Base-by-base conservation (phyloP, 2,113 vertebrate genomes). In the Callopanchax toddi region DNA sequence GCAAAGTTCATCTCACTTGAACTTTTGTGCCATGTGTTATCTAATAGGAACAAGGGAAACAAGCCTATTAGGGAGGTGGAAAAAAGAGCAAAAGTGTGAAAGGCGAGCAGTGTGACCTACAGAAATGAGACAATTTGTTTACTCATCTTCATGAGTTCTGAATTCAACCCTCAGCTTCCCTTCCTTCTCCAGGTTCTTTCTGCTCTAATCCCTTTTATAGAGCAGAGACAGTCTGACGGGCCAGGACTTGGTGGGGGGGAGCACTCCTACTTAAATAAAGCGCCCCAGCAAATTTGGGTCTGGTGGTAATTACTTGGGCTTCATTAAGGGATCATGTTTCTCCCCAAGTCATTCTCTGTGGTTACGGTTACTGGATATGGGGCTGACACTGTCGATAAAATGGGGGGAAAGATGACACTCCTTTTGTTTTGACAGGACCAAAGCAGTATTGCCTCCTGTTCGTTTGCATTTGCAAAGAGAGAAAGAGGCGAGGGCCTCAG, bases 361-460 rank as follows among this genome's bases (percentile, higher is more conserved):
- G 82, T 78, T 78, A 82, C 40, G 48, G 64, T 90, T 74, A 86
- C 88, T 88, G 79, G 83, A 89, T 85, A 83, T 49, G 72, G 78
- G 83, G 49, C 79, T 83, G 85, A 88, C 83, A 80, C 80, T 78
- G 75, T 88, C 79, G 78, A 84, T 88, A 84, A 88, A 88, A 75
- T 48, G 13, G 20, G 34, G 22, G 52, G 84, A 84, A 86, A 89
- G 82, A 80, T 78, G 86, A 89, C 66, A 82, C 75, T 69, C 49
- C 63, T 86, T 78, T 85, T 91, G 86, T 89, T 92, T 90, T 90
- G 89, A 91, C 87, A 88, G 78, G 65, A 71, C 72, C 78, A 61
- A 76, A 83, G 74, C 74, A 76, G 66, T 74, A 85, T 86, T 88
- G 83, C 43, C 59, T 85, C 52, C 71, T 74, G 74, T 84, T 86